Conservation (phyloP, 2,113 vertebrate species). For the Mugil cephalus region DNA sequence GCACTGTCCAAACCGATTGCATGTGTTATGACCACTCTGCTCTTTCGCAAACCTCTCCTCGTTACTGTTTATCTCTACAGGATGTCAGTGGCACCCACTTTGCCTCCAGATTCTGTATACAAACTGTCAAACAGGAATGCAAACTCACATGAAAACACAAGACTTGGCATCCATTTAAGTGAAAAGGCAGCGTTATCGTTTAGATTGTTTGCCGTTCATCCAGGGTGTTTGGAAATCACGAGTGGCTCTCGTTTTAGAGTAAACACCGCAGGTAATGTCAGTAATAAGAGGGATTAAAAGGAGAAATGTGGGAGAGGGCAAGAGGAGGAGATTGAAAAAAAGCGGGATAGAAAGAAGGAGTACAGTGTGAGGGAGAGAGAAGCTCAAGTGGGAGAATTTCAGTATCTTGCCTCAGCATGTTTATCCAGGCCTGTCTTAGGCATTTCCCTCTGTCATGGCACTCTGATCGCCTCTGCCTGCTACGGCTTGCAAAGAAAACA, state of each 20-base stretch:
- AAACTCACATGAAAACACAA: conserved; percentile 35
- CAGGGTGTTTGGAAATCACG: conserved; percentile 51
- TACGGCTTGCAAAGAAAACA: conserved; percentile 38
- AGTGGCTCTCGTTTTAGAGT: conserved; percentile 41
- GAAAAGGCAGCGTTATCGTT: conserved; percentile 33
- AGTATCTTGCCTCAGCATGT: conserved; percentile 79
- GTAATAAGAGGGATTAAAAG: conserved; percentile 48
- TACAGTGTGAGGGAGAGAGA: conserved; percentile 1
- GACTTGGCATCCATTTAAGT: conserved; percentile 47
- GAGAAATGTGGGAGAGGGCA: not conserved
- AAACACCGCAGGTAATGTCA: conserved; percentile 60
- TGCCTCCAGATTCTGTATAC: conserved; percentile 63
- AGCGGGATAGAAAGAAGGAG: not conserved
- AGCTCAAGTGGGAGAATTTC: conserved; percentile 64
- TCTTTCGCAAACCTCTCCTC: conserved; percentile 64
- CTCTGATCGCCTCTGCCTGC: conserved; percentile 53
- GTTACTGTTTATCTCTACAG: conserved; percentile 73
- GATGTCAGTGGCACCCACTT: conserved; percentile 67
- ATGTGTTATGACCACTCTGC: conserved; percentile 70
- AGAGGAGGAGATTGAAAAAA: conserved; percentile 23
- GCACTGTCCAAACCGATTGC: conserved; percentile 67
- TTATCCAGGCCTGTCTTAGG: conserved; percentile 68
- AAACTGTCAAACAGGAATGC: conserved; percentile 62
- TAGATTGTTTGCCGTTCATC: conserved; percentile 45
- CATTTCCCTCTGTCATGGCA: conserved; percentile 66